A percentile compares a stretch with the other conserved stretches of the same genome.
Conservation (phyloP, 2,113 vertebrate genomes). For the Cisticola juncidis region DNA sequence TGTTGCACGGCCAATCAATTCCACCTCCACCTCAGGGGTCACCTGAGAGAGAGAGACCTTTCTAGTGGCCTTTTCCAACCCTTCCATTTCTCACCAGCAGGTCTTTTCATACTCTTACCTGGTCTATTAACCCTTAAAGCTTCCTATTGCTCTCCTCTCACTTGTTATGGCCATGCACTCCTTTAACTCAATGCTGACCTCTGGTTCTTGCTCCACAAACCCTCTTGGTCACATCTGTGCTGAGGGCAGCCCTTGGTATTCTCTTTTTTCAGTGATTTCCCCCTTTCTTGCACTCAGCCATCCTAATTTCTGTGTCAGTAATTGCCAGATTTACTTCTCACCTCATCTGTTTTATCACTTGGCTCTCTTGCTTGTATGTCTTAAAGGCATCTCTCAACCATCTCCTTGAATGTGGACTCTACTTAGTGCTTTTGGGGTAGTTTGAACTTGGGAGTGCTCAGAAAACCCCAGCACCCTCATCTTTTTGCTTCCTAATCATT, state of each 20-base stretch:
- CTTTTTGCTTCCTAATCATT: neutral
- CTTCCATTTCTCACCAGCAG: constrained; percentile 34
- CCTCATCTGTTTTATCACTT: neutral
- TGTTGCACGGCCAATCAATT: neutral
- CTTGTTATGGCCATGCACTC: neutral
- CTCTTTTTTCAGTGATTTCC: neutral
- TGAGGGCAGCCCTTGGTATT: fast-evolving
- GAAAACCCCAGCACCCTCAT: neutral
- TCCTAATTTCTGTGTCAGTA: neutral
- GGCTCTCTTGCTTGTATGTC: neutral
- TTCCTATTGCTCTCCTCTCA: neutral
- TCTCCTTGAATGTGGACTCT: neutral
- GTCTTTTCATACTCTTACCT: neutral
- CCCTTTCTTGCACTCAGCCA: neutral
- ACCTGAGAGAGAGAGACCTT: constrained; percentile 9
- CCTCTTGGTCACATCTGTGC: neutral
- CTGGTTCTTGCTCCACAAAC: neutral
- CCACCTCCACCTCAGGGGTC: constrained; percentile 21
- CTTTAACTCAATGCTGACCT: neutral
- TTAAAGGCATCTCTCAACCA: neutral
- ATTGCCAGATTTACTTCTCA: neutral
- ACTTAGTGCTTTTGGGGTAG: neutral
- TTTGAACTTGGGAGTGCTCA: neutral
- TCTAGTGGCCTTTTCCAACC: constrained; percentile 28
- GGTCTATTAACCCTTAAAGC: neutral